A percentile compares a stretch with the other conserved stretches of the same genome.
phyloP scores from a whole-genome alignment of 2,888 invertebrate species.

The Caenorhabditis auriculariae region DNA sequence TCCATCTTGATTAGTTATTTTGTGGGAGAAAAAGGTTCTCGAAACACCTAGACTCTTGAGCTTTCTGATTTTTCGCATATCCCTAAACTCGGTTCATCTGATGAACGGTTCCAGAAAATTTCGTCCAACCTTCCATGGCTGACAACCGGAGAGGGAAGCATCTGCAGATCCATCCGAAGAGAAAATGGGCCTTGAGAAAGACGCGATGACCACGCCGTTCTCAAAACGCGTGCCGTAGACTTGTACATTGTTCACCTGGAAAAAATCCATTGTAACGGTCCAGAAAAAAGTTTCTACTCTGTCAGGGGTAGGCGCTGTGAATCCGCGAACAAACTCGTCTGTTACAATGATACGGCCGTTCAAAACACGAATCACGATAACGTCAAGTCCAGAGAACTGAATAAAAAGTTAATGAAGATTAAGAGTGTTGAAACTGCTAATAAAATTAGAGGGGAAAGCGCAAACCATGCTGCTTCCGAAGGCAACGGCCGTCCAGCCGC shows the following conservation, averaged over 20 bases:
- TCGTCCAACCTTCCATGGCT: conserved; percentile 47
- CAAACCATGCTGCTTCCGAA: conserved; percentile 60
- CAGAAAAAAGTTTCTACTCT: conserved; percentile 20
- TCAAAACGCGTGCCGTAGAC: conserved; percentile 22
- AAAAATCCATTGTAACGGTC: neutral
- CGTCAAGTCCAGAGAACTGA: conserved; percentile 53
- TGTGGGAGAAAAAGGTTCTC: neutral
- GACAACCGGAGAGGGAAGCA: conserved; percentile 37
- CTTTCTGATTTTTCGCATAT: neutral
- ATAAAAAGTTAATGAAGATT: conserved; percentile 12
- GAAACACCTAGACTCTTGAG: too few relatives aligned
- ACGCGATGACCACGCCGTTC: conserved; percentile 38
- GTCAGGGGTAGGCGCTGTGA: conserved; percentile 47
- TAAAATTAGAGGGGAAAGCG: neutral
- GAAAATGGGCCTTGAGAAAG: conserved; percentile 40
- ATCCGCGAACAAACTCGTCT: conserved; percentile 59
- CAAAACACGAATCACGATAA: conserved; percentile 48
- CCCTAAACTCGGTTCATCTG: neutral
- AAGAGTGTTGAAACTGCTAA: neutral
- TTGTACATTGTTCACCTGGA: conserved; percentile 36
- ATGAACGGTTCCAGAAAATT: too few relatives aligned
- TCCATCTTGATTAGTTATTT: neutral
- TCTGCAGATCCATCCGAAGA: conserved; percentile 31
- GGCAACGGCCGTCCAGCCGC: conserved; percentile 54
- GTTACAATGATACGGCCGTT: conserved; percentile 52